Evolutionary conservation across 1,140 invertebrate species (phyloP), one percentile per base, ranked within the genome.

Genomic region (Antheraea pernyi): DNA sequence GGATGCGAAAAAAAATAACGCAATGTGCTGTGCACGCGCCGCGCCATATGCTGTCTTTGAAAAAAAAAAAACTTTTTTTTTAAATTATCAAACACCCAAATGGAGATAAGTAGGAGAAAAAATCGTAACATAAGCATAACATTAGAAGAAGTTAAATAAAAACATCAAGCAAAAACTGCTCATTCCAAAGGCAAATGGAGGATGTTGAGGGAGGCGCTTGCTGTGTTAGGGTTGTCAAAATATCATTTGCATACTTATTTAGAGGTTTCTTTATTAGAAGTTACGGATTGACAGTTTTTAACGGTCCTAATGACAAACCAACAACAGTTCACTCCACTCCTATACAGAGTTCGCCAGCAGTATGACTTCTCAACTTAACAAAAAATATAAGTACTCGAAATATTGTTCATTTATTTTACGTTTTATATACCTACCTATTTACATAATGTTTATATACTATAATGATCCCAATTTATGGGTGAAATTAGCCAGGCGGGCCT

Each of bases 41-140:
- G 66, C 78, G 78, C 82, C 89, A 91, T 89, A 88, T 91, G 89
- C 76, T 65, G 68, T 64, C 16, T 16, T 36, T 36, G 73, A 69
- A 69, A 75, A 74, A 79, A 82, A 87, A 87, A 87, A 81, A 81
- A 77, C 74, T 81, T 85, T 87, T 90, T 85, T 86, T 83, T 77
- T 66, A 19, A 79, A 69, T 84, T 82, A 88, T 87, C 84, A 84
- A 82, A 88, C 83, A 85, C 83, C 78, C 76, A 71, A 66, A 76
- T 69, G 63, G 71, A 86, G 84, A 89, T 88, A 86, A 85, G 80
- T 75, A 76, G 72, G 60, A 70, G 79, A 89, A 91, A 91, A 91
- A 90, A 89, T 79, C 71, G 83, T 86, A 89, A 90, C 88, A 90
- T 91, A 88, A 90, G 89, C 88, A 90, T 90, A 90, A 91, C 88